Base-by-base conservation (phyloP, 2,113 vertebrate species). In the Bombycilla garrulus region DNA sequence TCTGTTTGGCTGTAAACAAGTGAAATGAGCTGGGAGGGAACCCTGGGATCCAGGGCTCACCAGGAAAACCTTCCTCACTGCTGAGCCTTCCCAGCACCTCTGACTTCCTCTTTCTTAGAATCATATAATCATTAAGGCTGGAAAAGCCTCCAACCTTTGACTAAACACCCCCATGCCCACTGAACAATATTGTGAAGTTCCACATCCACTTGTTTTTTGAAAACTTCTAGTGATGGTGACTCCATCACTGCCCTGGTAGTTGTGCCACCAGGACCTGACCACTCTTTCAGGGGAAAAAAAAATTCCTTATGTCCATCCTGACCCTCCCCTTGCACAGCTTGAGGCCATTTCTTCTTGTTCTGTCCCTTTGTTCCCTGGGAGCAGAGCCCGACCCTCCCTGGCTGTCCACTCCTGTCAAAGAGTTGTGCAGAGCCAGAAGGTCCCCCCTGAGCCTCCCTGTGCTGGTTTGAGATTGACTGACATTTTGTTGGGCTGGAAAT, bases 341-440 rank as follows among this genome's bases (percentile, higher is more conserved):
- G 53, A 67, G 15, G n/a, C 78, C 4, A 0, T 67, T 81, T 6
- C n/a, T 31, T 57, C 51, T 38, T 9, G 2, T 47, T 16, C 33
- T 53, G 45, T 38, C 51, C 36, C 33, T 54, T 53, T 74, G 16
- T 67, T 53, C 78, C 51, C 53, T 73, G 77, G 13, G 4, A n/a
- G 28, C 20, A 60, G 24, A 53, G 24, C 53, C 33, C 0, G 2
- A 53, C 10, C 15, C 36, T 20, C 25, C 4, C 47, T 0, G 0
- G 24, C 48, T 56, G 8, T 2, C 15, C 11, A 6, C 26, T 73
- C 28, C 33, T 45, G 38, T 29, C n/a, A 74, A 45, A 40, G 45
- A n/a, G 4, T 18, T 62, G 40, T 60, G 45, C 6, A 60, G 45
- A 81, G 51, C 18, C 44, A 73, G 2, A 20, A 58, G 28, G 20